These are phyloP conservation scores for Drosophila kambysellisi DNA, from an alignment of 2,888 invertebrate genomes.

Conservation along the genomic window DNA sequence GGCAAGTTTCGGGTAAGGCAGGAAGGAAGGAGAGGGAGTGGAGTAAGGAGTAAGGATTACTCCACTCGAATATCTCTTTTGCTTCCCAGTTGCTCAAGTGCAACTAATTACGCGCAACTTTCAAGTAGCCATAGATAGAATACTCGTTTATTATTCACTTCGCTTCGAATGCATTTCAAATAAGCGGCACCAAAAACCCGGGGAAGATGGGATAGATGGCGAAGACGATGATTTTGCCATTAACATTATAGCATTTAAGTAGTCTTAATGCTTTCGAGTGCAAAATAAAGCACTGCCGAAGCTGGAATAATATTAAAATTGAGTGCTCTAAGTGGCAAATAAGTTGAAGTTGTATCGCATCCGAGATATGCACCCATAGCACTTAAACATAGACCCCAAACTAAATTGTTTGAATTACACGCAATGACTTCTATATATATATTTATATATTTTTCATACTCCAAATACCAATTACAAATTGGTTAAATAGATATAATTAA, in stretches of 20 bases:
- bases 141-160: constrained; percentile 54
- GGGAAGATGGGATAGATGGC: background rate
- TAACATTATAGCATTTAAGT: constrained; percentile 43
- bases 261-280: constrained; percentile 44
- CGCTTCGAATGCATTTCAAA: constrained; percentile 30
- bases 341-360: background rate
- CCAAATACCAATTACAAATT: background rate
- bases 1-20: constrained; percentile 38
- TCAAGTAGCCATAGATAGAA: constrained; percentile 53
- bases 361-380: background rate
- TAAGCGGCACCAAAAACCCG: constrained; percentile 10
- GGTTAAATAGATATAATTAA: background rate
- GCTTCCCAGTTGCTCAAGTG: constrained; percentile 54
- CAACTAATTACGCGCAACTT: constrained; percentile 73
- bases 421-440: background rate
- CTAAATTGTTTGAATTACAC: background rate
- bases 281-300: constrained; percentile 12
- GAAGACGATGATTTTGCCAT: constrained; percentile 34
- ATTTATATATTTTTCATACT: background rate
- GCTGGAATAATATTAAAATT: constrained; percentile 22
- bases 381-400: background rate
- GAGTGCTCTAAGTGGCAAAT: constrained; percentile 12
- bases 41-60: constrained; percentile 26
- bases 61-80: constrained; percentile 32
- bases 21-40: background rate